Conservation (phyloP, 2,113 vertebrate species). For the Sylvia atricapilla region DNA sequence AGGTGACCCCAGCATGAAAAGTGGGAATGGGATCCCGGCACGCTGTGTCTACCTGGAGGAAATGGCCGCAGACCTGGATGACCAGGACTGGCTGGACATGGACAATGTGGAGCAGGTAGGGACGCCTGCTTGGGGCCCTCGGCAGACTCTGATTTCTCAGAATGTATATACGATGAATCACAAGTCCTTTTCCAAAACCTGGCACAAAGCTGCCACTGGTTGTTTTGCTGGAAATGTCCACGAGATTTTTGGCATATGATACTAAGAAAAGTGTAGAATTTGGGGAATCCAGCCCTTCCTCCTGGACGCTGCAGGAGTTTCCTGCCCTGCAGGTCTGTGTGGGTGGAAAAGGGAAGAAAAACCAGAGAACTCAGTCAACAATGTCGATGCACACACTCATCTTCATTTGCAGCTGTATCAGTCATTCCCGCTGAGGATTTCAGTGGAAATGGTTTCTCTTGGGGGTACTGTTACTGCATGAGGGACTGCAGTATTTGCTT, state of each 20-base stretch:
- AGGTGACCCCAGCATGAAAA: conserved; percentile 93
- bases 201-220: fast-evolving
- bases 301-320: neutral
- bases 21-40: conserved; percentile 91
- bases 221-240: fast-evolving
- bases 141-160: fast-evolving
- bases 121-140: fast-evolving
- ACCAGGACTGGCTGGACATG: conserved; percentile 99
- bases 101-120: conserved; percentile 92
- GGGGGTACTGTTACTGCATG: fast-evolving
- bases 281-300: neutral
- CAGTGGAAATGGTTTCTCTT: fast-evolving
- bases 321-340: fast-evolving
- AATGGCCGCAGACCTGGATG: conserved; percentile 91
- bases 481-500: no score
- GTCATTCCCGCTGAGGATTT: fast-evolving
- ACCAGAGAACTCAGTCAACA: fast-evolving
- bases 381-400: fast-evolving
- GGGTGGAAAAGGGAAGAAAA: neutral
- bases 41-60: conserved; percentile 95
- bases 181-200: neutral
- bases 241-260: fast-evolving
- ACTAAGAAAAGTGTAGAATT: neutral
- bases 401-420: fast-evolving
- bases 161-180: fast-evolving